Evolutionary conservation across 35 echinoderm and acorn worm species (phyloP).

Genomic region (Amphiura filiformis): DNA sequence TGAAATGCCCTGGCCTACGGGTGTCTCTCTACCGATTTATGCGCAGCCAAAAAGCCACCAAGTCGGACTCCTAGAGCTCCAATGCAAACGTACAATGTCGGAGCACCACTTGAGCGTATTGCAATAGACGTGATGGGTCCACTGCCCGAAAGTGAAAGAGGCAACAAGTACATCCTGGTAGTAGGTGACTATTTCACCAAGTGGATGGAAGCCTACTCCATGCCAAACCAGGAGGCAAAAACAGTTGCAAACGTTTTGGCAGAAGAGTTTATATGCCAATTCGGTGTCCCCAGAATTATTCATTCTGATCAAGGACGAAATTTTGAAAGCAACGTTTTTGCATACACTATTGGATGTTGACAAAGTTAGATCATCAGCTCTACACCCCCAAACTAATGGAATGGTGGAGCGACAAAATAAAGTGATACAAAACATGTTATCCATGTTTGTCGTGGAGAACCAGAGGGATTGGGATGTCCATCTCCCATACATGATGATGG

Average conservation of each 20-base stretch:
- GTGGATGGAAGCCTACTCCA: conserved; percentile 51
- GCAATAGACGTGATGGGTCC: conserved; percentile 54
- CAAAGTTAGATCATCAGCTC: conserved; percentile 40
- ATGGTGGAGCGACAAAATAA: conserved; percentile 63
- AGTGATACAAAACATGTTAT: conserved; percentile 39
- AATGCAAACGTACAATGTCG: conserved; percentile 23
- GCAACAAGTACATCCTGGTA: conserved; percentile 35
- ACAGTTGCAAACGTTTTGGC: conserved; percentile 30
- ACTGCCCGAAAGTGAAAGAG: conserved; percentile 21
- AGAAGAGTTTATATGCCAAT: conserved; percentile 29
- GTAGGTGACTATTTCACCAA: conserved; percentile 61
- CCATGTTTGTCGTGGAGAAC: conserved; percentile 36
- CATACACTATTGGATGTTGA: conserved; percentile 31
- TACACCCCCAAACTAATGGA: conserved; percentile 56
- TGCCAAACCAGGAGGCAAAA: conserved; percentile 48
- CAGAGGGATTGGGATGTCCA: conserved; percentile 59
- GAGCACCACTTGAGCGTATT: conserved; percentile 37
- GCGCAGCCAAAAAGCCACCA: conserved; percentile 27
- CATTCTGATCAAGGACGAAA: conserved; percentile 62
- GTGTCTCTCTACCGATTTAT: no score
- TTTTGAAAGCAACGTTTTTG: conserved; percentile 54
- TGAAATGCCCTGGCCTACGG: no score
- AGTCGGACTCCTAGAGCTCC: background rate
- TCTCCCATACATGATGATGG: conserved; percentile 49
- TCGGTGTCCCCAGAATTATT: conserved; percentile 30